Evolutionary conservation across 2,797 vertebrate genomes (phyloP).

Genomic region (Chaetodon trifasciatus): DNA sequence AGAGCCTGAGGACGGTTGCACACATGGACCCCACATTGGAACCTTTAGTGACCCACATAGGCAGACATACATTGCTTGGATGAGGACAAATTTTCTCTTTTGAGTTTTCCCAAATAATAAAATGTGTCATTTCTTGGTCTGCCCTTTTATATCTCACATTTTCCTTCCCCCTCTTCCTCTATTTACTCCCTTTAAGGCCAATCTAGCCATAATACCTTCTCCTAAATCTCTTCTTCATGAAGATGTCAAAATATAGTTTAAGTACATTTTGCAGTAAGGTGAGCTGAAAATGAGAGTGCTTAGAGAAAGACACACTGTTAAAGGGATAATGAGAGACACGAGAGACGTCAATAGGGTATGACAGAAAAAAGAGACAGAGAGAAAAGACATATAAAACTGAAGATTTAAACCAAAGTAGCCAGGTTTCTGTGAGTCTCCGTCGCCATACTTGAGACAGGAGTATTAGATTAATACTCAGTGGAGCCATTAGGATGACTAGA

Average conservation of each 20-base stretch:
- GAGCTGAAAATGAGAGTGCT: slow-evolving; percentile 47
- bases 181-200: slow-evolving; percentile 1
- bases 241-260: slow-evolving; percentile 37
- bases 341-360: slow-evolving; percentile 11
- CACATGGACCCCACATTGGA: neutral
- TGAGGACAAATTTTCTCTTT: neutral
- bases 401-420: slow-evolving; percentile 19
- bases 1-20: neutral
- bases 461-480: slow-evolving; percentile 58
- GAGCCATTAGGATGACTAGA: slow-evolving; percentile 57
- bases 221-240: slow-evolving; percentile 52
- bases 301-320: neutral
- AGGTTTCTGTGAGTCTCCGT: slow-evolving; percentile 42
- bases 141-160: slow-evolving; percentile 6
- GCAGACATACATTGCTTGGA: neutral
- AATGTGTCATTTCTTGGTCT: neutral
- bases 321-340: slow-evolving; percentile 20
- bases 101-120: neutral
- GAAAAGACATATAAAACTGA: slow-evolving; percentile 19
- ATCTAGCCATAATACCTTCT: slow-evolving; percentile 8
- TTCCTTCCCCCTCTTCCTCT: neutral
- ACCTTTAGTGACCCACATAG: neutral
- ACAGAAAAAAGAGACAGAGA: slow-evolving; percentile 33
- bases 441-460: slow-evolving; percentile 36
- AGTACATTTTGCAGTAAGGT: slow-evolving; percentile 30